Evolutionary conservation across 2,888 invertebrate genomes (phyloP), one percentile per base, ranked within the genome.

Genomic region (Idaea biselata): DNA sequence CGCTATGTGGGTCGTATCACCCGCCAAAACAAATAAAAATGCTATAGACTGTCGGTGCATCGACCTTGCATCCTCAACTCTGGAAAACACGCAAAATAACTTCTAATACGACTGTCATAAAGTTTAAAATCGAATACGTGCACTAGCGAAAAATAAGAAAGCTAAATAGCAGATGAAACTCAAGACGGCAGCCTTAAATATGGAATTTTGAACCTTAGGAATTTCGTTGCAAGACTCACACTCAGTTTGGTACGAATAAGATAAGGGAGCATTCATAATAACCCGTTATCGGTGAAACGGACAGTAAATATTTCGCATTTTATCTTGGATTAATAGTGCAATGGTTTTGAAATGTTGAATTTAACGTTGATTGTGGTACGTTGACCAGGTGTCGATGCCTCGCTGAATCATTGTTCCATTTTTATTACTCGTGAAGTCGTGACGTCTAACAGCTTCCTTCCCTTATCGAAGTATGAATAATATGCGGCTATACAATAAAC

Each of bases 21-120:
- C 87, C 86, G 84, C 89, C 89, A 88, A 89, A 91, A 91, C 90
- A 92, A 91, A 91, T 89, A 89, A 91, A 91, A 92, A 89, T 87
- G 85, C 88, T 88, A 90, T 89, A 89, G 88, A 79, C 86, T 79
- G 81, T 72, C 84, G 79, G 92, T 88, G 90, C 92, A 91, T 83
- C 85, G 91, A 91, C 92, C 92, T 90, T 88, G 87, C 86, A 86
- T 87, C 87, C 85, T 84, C 79, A 63, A 61, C 65, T 64, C 66
- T 61, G 63, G 61, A 64, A 25, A 55, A 79, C 77, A 71, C 67
- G 78, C 68, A 79, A 78, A 70, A 71, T 64, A 73, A 75, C 79
- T 77, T 61, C 74, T 79, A 76, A 72, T 61, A 44, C 62, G 63
- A 61, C 61, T 54, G 33, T 63, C 71, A 81, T 83, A 88, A 75